Percentiles rank a stretch among this genome's conserved stretches.
Evolutionary conservation across 2,888 invertebrate genomes (phyloP).

Genomic region (Hydrotaea diabolus): DNA sequence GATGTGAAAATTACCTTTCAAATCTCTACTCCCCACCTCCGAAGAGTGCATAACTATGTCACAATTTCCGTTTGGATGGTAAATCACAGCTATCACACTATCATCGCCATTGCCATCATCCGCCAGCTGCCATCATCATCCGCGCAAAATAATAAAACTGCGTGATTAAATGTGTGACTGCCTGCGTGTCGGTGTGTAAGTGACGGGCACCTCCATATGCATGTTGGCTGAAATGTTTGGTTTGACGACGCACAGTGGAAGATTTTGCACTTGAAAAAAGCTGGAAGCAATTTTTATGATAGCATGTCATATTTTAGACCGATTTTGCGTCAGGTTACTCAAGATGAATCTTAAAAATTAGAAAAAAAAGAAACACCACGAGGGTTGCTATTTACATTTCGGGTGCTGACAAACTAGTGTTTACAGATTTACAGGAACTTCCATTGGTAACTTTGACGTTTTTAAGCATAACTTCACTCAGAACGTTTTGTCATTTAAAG

Average conservation of each 20-base stretch:
- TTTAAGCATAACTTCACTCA: too few species aligned
- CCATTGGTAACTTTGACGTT: too few species aligned
- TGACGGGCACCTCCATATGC: slow-evolving; percentile 1
- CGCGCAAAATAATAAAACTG: slow-evolving; percentile 57
- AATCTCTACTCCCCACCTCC: background rate
- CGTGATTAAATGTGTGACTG: slow-evolving; percentile 60
- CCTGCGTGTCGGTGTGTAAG: background rate
- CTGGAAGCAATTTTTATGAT: too few species aligned
- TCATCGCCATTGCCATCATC: slow-evolving; percentile 40
- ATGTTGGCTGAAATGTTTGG: slow-evolving; percentile 6
- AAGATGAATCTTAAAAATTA: too few species aligned
- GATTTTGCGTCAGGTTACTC: too few species aligned
- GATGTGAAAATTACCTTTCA: too few species aligned
- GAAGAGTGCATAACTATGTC: slow-evolving; percentile 53
- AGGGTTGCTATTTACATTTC: too few species aligned
- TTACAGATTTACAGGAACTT: too few species aligned
- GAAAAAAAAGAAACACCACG: too few species aligned
- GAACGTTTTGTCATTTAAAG: too few species aligned
- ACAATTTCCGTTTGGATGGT: slow-evolving; percentile 64
- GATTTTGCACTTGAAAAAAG: background rate
- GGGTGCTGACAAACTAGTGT: too few species aligned
- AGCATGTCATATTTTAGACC: too few species aligned
- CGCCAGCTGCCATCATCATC: slow-evolving; percentile 32
- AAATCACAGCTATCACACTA: slow-evolving; percentile 55
- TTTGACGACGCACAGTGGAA: background rate